Base-by-base conservation (phyloP, 2,113 vertebrate genomes). In the Phaethornis superciliosus region DNA sequence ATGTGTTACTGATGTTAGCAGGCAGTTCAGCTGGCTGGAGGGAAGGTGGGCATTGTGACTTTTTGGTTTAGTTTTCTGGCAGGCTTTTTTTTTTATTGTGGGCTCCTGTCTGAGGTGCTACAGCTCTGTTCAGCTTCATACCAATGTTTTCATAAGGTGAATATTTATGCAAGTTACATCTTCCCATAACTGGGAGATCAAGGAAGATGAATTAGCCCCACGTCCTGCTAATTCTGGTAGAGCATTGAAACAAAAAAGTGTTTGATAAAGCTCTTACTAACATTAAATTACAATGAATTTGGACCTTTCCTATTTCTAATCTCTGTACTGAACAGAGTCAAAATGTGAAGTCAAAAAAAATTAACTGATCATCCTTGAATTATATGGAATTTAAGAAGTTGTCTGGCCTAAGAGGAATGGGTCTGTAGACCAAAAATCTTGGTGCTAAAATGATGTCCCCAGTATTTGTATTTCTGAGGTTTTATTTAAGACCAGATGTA, bases 391-490 rank as follows among this genome's bases (percentile, higher is more conserved):
- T 19, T 28, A 46, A 82, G 20, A 71, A 63, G 9, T 37, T 71
- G 54, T 60, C 37, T 56, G 47, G 26, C n/a, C 33, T 30, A 81
- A 63, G 15, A 56, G 17, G 37, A 81, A 28, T 37, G 20, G 46
- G 68, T 64, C 13, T 81, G 33, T 14, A 94, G 8, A 67, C 28
- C 18, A 69, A 60, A 94, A 65, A 18, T 21, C 15, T 20, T 58
- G 20, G n/a, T 91, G 81, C 18, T 83, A 55, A 76, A 13, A 26
- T 12, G 8, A 79, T 76, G 35, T 12, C 12, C 22, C 12, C 26
- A 14, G 4, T 72, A 52, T 11, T 19, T 0, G 0, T 8, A 15
- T 59, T 91, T 68, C 58, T 47, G 55, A 72, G 14, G 22, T 35
- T 86, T 83, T 78, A 84, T 12, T 12, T 32, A 44, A 79, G 9